phyloP scores from a whole-genome alignment of 2,113 vertebrate species.

The Camarhynchus parvulus region DNA sequence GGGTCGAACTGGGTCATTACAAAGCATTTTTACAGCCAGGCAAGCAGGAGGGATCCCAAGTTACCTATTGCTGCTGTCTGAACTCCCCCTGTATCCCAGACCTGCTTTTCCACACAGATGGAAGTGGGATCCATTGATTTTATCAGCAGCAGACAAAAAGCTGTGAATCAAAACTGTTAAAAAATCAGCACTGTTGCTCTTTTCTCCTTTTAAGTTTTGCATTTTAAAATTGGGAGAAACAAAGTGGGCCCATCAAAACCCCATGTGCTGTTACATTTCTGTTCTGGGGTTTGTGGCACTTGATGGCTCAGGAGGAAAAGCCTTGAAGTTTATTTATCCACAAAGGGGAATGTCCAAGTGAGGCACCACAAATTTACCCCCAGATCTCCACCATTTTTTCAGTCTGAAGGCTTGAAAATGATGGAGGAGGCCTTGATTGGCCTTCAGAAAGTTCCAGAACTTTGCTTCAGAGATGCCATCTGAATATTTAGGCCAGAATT shows the following conservation, averaged over 20 bases:
- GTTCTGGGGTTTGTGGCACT: background rate
- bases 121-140: background rate
- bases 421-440: no score
- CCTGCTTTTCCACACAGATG: background rate
- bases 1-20: conserved; percentile 84
- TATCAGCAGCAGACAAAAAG: background rate
- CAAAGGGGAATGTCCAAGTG: fast-evolving
- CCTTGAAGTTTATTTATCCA: background rate
- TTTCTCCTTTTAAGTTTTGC: background rate
- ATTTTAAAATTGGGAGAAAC: background rate
- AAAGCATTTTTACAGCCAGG: conserved; percentile 77
- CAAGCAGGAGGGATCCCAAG: conserved; percentile 24
- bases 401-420: background rate
- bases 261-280: fast-evolving
- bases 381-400: fast-evolving
- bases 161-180: background rate
- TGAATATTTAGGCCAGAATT: background rate
- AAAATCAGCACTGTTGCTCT: background rate
- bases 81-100: background rate
- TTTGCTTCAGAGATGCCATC: background rate
- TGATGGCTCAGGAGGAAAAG: background rate
- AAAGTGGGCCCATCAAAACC: background rate
- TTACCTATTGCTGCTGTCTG: background rate
- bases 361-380: background rate
- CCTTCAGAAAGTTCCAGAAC: background rate